Evolutionary conservation across 2,113 vertebrate genomes (phyloP), one percentile per base, ranked within the genome.

Genomic region (Mormyrus lacerda): DNA sequence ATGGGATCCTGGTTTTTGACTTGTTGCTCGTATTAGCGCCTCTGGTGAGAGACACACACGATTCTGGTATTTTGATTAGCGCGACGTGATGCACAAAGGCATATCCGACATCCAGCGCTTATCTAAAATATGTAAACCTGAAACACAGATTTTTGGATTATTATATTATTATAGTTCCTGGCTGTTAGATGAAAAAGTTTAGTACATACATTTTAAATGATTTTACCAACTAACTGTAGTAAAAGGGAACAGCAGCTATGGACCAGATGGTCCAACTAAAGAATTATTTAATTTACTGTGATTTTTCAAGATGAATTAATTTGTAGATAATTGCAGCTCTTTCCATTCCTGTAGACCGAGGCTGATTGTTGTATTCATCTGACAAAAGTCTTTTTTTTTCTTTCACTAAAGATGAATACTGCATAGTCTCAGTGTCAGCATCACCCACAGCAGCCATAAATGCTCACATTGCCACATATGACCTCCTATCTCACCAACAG

Each of bases 251-350:
- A 10, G 27, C 24, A 51, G 35, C 89, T 4, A 79, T 27, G 9
- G 50, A 90, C 91, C 84, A 88, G 65, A 90, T 48, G 88, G 88
- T 92, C 73, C 79, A 85, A 24, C 76, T 89, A 21, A 89, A 89
- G 61, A 90, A 90, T 47, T 87, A 89, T 91, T 86, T 87, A 79
- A 92, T 65, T 61, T 7, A n/a, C 55, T 35, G 35, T 89, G 91
- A 91, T 85, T 91, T 89, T 85, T 90, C 47, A 45, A 91, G 90
- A 89, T 88, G 84, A 90, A 94, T 93, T 92, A 90, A 93, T 92
- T 90, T 90, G 51, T 83, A 82, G 73, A 69, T 93, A 92, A 92
- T 92, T 87, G 91, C 89, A 92, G 92, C 90, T 89, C 90, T 90
- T 87, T 90, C 51, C 1, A 90, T 86, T 91, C 85, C 51, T 35